These are phyloP conservation scores for Rousettus leschenaultii DNA, from an alignment of 2,113 vertebrate genomes.

Conservation along the genomic window DNA sequence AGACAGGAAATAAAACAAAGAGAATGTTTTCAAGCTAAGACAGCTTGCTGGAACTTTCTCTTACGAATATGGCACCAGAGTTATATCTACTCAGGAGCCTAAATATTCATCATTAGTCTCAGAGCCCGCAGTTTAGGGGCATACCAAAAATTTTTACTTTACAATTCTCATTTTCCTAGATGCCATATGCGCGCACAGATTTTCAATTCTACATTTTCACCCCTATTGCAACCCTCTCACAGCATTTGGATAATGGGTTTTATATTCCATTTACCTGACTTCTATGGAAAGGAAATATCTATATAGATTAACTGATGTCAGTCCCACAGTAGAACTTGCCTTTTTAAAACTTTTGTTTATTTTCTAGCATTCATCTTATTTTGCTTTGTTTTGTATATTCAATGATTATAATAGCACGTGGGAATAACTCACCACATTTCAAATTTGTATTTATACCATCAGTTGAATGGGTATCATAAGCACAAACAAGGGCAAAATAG, in stretches of 20 bases:
- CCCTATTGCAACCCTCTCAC: not conserved
- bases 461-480: not conserved
- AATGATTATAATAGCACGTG: not conserved
- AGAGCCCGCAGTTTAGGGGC: not conserved
- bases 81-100: not conserved
- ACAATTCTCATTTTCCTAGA: not conserved
- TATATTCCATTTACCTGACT: not conserved
- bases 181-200: not conserved
- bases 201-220: not conserved
- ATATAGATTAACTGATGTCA: not conserved
- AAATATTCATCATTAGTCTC: not conserved
- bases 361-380: constrained; percentile 14
- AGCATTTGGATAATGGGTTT: not conserved
- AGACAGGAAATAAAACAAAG: not conserved
- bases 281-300: not conserved
- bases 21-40: not conserved
- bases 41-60: not conserved
- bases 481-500: not conserved
- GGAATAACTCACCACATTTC: not conserved
- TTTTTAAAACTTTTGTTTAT: not conserved
- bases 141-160: not conserved
- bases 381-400: not conserved
- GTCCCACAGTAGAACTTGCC: not conserved
- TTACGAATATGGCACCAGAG: not conserved
- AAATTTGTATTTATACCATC: not conserved